These are phyloP conservation scores for Phaethornis superciliosus DNA, from an alignment of 2,113 vertebrate genomes.

Conservation along the genomic window DNA sequence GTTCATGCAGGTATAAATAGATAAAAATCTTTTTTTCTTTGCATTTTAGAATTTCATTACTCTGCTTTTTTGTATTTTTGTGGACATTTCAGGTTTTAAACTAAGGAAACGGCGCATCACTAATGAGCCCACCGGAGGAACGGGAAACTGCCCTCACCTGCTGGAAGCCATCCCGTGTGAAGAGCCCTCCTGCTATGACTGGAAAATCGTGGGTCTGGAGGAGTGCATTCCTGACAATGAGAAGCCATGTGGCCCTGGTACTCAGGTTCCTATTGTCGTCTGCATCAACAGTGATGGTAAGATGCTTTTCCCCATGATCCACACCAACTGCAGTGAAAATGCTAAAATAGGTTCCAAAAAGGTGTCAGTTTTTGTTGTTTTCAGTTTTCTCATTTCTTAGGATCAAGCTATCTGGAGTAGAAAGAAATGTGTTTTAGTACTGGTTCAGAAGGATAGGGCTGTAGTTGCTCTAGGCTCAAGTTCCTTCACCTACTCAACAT, in stretches of 20 bases:
- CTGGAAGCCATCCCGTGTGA: conserved; percentile 94
- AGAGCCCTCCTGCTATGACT: conserved; percentile 89
- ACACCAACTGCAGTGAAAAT: neutral
- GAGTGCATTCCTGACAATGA: conserved; percentile 86
- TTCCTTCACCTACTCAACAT: neutral
- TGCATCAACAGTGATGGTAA: conserved; percentile 91
- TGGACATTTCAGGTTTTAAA: conserved; percentile 86
- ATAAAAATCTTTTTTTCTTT: neutral
- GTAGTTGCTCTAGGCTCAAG: neutral
- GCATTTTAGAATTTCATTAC: neutral
- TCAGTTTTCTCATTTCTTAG: neutral
- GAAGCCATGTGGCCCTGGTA: conserved; percentile 85
- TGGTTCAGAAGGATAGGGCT: neutral
- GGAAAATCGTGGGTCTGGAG: conserved; percentile 83
- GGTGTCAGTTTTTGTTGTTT: neutral
- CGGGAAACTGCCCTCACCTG: conserved; percentile 90
- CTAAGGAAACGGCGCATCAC: conserved; percentile 86
- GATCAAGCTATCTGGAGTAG: neutral
- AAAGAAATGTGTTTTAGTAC: neutral
- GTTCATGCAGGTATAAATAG: neutral
- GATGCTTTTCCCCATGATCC: neutral
- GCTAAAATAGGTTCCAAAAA: neutral
- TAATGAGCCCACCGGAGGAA: conserved; percentile 86
- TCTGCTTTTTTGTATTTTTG: neutral
- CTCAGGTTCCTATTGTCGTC: conserved; percentile 80